Percentiles rank a stretch among this genome's conserved stretches.
Evolutionary conservation across 2,888 invertebrate genomes (phyloP).

Genomic region (Ethmia dodecea): DNA sequence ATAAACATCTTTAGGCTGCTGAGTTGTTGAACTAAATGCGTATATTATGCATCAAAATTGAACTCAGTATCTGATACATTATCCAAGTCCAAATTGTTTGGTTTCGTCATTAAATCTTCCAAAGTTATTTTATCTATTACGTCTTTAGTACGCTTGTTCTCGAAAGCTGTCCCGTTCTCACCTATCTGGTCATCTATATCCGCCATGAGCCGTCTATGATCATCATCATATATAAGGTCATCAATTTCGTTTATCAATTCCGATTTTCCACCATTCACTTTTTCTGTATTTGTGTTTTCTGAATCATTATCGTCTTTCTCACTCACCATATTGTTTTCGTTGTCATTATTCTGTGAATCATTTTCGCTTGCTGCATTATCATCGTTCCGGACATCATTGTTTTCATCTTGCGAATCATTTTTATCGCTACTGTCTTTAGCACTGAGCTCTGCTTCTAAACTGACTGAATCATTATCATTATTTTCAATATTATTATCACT

Average conservation of each 20-base stretch:
- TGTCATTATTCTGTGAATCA: neutral
- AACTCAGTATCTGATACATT: constrained; percentile 17
- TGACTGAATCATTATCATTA: neutral
- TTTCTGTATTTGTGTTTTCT: neutral
- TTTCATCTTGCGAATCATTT: neutral
- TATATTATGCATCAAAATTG: constrained; percentile 9
- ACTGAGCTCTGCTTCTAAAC: neutral
- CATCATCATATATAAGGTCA: neutral
- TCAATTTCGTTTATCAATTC: neutral
- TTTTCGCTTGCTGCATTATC: neutral
- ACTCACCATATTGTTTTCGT: neutral
- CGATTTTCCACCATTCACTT: constrained; percentile 1
- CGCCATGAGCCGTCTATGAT: neutral
- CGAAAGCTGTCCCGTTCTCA: neutral
- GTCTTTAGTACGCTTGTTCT: neutral
- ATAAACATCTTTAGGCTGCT: too few relatives aligned
- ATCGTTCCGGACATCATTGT: neutral
- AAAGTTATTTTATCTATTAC: constrained; percentile 8
- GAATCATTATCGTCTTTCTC: neutral
- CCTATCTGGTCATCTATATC: constrained; percentile 1
- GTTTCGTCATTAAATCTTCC: constrained; percentile 10
- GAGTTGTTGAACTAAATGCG: too few relatives aligned
- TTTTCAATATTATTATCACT: too few relatives aligned
- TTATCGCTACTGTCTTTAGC: neutral
- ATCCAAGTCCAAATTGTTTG: constrained; percentile 8